Evolutionary conservation across 2,888 invertebrate species (phyloP).

Genomic region (Augiades crinisus): DNA sequence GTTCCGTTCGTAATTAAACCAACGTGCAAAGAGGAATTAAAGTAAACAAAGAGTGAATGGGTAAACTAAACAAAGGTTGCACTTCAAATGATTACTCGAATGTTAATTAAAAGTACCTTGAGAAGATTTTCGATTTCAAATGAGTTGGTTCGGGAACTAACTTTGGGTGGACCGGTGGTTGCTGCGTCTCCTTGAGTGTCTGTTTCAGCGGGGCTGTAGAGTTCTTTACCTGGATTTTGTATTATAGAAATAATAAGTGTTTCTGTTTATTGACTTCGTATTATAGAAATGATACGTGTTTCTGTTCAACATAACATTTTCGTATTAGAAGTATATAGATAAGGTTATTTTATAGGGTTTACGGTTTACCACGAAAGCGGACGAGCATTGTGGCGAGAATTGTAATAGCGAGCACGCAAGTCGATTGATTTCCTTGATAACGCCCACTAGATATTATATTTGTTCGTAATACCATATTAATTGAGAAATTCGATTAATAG

Average conservation of each 20-base stretch:
- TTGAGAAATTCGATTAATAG: not conserved
- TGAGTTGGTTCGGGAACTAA: constrained; percentile 92
- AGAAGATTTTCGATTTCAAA: constrained; percentile 97
- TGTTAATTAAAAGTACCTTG: constrained; percentile 77
- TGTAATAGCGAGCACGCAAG: not conserved
- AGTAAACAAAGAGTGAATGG: not conserved
- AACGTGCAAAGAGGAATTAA: not conserved
- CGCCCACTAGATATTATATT: not conserved
- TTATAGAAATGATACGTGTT: not conserved
- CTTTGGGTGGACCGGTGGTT: constrained; percentile 78
- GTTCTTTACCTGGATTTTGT: constrained; percentile 84
- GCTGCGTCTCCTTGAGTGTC: constrained; percentile 61
- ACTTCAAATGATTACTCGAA: not conserved
- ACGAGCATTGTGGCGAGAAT: too few species aligned
- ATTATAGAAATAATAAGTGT: not conserved
- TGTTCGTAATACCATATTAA: constrained; percentile 1
- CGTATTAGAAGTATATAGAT: too few species aligned
- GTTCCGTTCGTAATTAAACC: not conserved
- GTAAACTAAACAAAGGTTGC: not conserved
- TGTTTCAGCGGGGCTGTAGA: constrained; percentile 83
- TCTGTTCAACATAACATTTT: too few species aligned
- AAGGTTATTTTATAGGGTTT: not conserved
- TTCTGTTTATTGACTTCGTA: too few species aligned
- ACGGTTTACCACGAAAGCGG: too few species aligned
- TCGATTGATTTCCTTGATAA: constrained; percentile 14